Evolutionary conservation across 2,113 vertebrate genomes (phyloP).

Genomic region (Phalacrocorax brasilianus): DNA sequence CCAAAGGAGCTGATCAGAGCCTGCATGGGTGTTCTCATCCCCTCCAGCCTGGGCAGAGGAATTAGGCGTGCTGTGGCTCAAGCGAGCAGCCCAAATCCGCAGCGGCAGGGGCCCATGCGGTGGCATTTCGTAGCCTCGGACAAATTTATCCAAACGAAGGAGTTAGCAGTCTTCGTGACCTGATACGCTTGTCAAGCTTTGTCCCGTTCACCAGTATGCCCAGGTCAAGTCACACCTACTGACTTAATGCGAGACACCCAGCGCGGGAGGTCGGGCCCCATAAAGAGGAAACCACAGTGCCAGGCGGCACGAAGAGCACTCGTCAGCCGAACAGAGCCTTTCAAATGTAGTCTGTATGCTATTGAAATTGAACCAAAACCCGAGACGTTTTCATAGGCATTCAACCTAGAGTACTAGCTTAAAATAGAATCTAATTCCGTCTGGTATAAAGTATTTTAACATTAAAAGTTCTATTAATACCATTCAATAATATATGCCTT

Average conservation of each 20-base stretch:
- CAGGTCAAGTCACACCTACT: background rate
- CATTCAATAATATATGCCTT: constrained; percentile 53
- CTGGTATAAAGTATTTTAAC: constrained; percentile 28
- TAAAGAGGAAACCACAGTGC: background rate
- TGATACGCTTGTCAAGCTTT: background rate
- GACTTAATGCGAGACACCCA: background rate
- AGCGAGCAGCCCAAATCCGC: background rate
- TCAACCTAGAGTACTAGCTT: background rate
- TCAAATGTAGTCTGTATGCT: background rate
- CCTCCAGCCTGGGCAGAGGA: background rate
- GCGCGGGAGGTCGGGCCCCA: background rate
- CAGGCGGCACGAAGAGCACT: background rate
- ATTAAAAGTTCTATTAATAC: constrained; percentile 50
- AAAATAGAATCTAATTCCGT: constrained; percentile 48
- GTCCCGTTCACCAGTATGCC: background rate
- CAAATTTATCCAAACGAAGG: background rate
- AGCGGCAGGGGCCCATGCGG: background rate
- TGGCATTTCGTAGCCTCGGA: background rate
- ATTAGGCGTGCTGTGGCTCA: fast-evolving
- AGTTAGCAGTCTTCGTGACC: background rate
- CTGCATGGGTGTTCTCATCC: background rate
- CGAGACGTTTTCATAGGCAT: background rate
- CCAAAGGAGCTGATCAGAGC: background rate
- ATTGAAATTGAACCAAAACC: background rate
- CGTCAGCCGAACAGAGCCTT: background rate